Evolutionary conservation across 2,113 vertebrate species (phyloP), one percentile per base, ranked within the genome.

Genomic region (Cyprinodon brontotheroides): DNA sequence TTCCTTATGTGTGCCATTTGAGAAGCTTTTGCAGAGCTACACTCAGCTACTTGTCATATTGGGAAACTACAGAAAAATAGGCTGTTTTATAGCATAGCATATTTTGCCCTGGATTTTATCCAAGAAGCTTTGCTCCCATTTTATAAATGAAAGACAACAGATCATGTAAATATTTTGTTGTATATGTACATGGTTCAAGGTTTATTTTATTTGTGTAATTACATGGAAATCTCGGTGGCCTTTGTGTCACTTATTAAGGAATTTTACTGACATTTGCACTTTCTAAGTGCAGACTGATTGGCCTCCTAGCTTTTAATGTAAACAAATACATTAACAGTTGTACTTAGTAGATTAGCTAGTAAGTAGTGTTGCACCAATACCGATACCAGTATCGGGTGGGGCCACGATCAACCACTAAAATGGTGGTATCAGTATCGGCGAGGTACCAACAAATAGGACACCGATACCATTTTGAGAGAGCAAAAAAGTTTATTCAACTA

Each of bases 11-110:
- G 72, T 70, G 77, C 82, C 72, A 81, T 88, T 89, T 84, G 75
- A 90, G 83, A 87, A 64, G 75, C 85, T 89, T 89, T 65, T 90
- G 83, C 87, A 89, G 86, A 92, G 67, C 82, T 85, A 85, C 86
- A 80, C 67, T 77, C 68, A 53, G 61, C 82, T 83, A 11, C 60
- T n/a, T 72, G 43, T 78, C 63, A 75, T 80, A 70, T 73, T 77
- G 76, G 69, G 75, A 71, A 74, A 73, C 47, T 82, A 71, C 68
- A 59, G 76, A 73, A 68, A 29, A 67, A 53, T 70, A 65, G 13
- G 68, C 57, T 79, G 78, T 70, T 78, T 85, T 91, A 71, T 77
- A 84, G 85, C 72, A 89, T 84, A 39, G 72, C 75, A 83, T 87
- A 79, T 87, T 89, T 84, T 78, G 57, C 70, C 74, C 72, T 68